Evolutionary conservation across 2,797 vertebrate species (phyloP), one percentile per base, ranked within the genome.

Genomic region (Rhinophrynus dorsalis): DNA sequence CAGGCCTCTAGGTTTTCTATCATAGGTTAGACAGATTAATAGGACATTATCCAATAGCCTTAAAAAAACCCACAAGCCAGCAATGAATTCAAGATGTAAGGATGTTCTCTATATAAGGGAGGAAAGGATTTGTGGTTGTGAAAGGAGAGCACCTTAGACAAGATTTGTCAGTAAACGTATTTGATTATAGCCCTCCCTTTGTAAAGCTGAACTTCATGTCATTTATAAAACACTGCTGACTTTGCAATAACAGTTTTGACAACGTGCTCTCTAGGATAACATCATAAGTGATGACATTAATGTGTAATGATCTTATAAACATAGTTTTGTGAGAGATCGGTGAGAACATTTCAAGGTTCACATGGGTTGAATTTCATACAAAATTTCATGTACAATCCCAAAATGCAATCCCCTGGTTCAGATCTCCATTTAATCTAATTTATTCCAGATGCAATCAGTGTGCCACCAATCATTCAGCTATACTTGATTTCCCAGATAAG

Each of bases 101-200:
- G 38, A 44, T 3, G 7, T 62, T 70, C 48, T 65, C 62, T 23
- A n/a, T n/a, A n/a, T n/a, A n/a, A n/a, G n/a, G n/a, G n/a, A n/a
- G n/a, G n/a, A n/a, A n/a, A 76, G 82, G 78, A 74, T 77, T 26
- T 78, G 40, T 64, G 82, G 81, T 74, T 79, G 64, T 70, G 20
- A 78, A 74, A 70, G 50, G 52, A n/a, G n/a, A 60, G 69, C 42
- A 75, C 76, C 70, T 64, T 38, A 55, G 29, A 73, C 30, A 67
- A 77, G 77, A 57, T 74, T 42, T 50, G 79, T 67, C 74, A 68
- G 65, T 55, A 65, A 42, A 60, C 42, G 24, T 15, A 21, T 50
- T 21, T 42, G 21, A 56, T 44, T 27, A 24, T 24, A 37, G 1
- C 0, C 24, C 26, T 20, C 61, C 47, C n/a, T 55, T 61, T 59